phyloP scores from a whole-genome alignment of 2,888 invertebrate species.

The Drosophila ochracea region DNA sequence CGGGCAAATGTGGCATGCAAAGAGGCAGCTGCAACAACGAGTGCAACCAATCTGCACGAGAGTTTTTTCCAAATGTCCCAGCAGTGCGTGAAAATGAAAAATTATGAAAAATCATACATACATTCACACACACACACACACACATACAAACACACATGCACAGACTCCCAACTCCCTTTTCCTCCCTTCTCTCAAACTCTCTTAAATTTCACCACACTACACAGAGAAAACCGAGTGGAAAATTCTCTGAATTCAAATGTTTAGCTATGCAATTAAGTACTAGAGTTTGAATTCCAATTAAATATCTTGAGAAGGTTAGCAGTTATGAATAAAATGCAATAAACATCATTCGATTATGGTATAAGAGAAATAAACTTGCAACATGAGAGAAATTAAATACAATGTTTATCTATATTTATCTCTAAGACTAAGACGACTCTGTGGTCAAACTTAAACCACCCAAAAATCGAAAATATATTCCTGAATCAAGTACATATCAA shows the following conservation, averaged over 20 bases:
- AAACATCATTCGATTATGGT: background rate
- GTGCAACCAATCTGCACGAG: slow-evolving; percentile 57
- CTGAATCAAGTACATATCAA: background rate
- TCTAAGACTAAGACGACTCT: background rate
- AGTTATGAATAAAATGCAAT: background rate
- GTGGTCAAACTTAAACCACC: background rate
- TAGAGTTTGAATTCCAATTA: background rate
- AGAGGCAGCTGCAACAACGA: slow-evolving; percentile 20
- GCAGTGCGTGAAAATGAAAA: slow-evolving; percentile 79
- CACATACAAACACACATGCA: no score
- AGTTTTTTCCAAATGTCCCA: slow-evolving; percentile 72
- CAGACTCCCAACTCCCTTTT: background rate
- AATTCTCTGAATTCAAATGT: background rate
- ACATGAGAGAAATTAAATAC: background rate
- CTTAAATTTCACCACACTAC: background rate
- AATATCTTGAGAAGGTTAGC: background rate
- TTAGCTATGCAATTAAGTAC: fast-evolving
- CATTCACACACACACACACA: slow-evolving; percentile 7
- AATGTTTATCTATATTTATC: background rate
- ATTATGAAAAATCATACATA: slow-evolving; percentile 68
- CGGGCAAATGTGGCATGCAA: background rate
- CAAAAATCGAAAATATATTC: no score
- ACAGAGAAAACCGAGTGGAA: background rate
- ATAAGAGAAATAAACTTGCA: background rate
- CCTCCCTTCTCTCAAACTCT: background rate